Evolutionary conservation across 2,888 invertebrate species (phyloP), one percentile per base, ranked within the genome.

Genomic region (Coleophora deauratella): DNA sequence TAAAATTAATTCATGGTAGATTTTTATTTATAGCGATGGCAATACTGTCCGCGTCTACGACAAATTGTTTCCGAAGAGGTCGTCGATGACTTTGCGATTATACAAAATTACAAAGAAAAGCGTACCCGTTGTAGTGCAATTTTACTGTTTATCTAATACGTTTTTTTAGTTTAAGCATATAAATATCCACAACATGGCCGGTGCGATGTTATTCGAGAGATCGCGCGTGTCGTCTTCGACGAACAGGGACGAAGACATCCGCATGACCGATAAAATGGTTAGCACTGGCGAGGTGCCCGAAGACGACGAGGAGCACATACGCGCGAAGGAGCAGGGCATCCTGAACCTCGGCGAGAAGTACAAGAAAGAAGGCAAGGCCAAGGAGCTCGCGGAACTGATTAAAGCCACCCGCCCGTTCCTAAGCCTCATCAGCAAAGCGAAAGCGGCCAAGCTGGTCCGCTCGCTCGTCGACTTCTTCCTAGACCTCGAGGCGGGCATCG

Each of bases 371-470:
- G 95, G 95, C 69, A 96, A 96, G 80, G 97, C 97, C 51, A 94
- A 96, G 79, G 95, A 95, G 77, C 86, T 95, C 55, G 95, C 95
- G 12, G 94, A 96, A 59, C 88, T 99, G 53, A 98, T 99, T 66
- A 96, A 96, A 86, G 93, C 93, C 48, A 97, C 97, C 38, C 91
- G 99, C 60, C 98, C 99, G 11, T 99, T 99, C 73, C 89, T 99
- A 45, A 93, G 93, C 61, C 88, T 93, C 58, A 96, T 99, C 66
- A 98, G 98, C 73, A 99, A 99, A 87, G 99, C 99, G 30, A 99
- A 99, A 85, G 99, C 99, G 40, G 99, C 99, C 1, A 99, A 99
- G 81, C 86, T 99, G 60, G 99, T 99, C 8, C 91, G 99, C 50
- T 95, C 96, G 14, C 87, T 99, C 56, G 98, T 99, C 9, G 99